Percentiles rank a stretch among this genome's conserved stretches.
phyloP scores from a whole-genome alignment of 2,113 vertebrate genomes.

The Monopterus albus region DNA sequence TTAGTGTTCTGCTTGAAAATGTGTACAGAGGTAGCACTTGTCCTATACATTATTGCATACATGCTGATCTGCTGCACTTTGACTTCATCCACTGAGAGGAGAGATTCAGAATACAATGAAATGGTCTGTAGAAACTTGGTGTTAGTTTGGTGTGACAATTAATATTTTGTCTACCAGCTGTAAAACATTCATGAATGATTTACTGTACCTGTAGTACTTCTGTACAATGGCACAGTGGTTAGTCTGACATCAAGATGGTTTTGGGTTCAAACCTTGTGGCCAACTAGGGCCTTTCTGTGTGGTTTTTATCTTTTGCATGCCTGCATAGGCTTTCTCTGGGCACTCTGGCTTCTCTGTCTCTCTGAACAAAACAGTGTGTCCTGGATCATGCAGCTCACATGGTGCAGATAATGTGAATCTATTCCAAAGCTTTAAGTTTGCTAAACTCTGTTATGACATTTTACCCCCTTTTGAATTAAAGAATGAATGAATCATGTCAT shows the following conservation, averaged over 20 bases:
- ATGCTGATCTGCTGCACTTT: slow-evolving; percentile 12
- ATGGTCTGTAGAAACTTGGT: slow-evolving; percentile 1
- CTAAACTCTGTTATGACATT: not conserved
- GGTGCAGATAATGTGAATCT: not conserved
- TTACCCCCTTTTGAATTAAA: not conserved
- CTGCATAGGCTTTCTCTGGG: no score
- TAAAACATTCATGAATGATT: not conserved
- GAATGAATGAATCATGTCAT: not conserved
- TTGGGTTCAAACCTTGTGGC: no score
- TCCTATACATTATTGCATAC: slow-evolving; percentile 25
- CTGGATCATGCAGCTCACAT: not conserved
- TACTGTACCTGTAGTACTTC: not conserved
- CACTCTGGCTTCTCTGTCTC: no score
- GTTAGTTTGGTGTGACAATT: not conserved
- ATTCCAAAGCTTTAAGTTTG: not conserved
- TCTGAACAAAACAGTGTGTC: not conserved
- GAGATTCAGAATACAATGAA: not conserved
- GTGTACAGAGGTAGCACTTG: slow-evolving; percentile 29
- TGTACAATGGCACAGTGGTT: no score
- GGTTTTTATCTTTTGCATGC: no score
- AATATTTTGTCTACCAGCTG: not conserved
- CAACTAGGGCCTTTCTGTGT: no score
- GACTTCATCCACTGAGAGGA: not conserved
- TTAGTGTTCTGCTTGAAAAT: slow-evolving; percentile 47
- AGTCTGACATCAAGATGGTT: no score